Evolutionary conservation across 2,888 invertebrate genomes (phyloP), one percentile per base, ranked within the genome.

Genomic region (Microplitis deprimator): DNA sequence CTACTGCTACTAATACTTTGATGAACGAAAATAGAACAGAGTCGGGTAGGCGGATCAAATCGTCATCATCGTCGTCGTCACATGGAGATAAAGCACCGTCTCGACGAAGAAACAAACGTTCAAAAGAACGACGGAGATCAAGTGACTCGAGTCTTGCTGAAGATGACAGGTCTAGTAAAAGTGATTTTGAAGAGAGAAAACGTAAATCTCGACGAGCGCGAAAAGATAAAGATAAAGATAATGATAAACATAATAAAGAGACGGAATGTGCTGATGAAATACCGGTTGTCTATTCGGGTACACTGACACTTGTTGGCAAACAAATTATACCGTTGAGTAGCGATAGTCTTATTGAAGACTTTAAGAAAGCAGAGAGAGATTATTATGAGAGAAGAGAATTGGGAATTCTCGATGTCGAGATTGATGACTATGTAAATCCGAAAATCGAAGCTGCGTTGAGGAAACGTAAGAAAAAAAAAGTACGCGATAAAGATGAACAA

Each of bases 321-420:
- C 87, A 89, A 65, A 88, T 89, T 29, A 89, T 90, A 39, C 89
- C 88, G 0, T 74, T 90, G 64, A 87, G 87, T 77, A 84, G 82
- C 80, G 87, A 83, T 73, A 87, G 80, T 60, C 81, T 82, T 38
- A 83, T 83, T 69, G 82, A 84, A 17, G 87, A 88, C 73, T 85
- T 86, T 29, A 86, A 83, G 6, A 85, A 78, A 39, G 87, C 87
- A 0, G 86, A 87, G 41, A 77, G 77, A 4, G 77, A 82, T 10
- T 50, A 50, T 5, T 86, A 82, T 67, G 17, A 80, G 2, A 79
- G 74, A 61, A 83, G 83, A 7, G 87, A 85, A 50, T 83, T 83
- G 0, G 84, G 82, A 13, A 85, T 87, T 5, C 79, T 88, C 0
- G 86, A 87, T 71, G 81, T 79, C 0, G 85, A 87, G 68, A 73